Percentiles rank a stretch among this genome's conserved stretches.
Evolutionary conservation across 2,888 invertebrate genomes (phyloP).

Genomic region (Phoenoteleia sp.): DNA sequence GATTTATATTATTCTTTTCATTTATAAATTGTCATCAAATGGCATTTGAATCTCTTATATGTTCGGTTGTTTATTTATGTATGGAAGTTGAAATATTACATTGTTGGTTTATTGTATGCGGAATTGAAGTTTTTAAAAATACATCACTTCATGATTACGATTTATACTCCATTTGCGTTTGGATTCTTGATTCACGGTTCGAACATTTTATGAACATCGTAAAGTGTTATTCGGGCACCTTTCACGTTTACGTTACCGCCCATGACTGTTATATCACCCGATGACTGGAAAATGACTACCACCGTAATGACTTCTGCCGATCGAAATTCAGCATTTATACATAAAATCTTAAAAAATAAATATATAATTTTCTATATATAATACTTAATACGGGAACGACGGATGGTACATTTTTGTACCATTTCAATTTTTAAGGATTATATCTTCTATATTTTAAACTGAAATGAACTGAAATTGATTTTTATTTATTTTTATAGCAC

Average conservation of each 20-base stretch:
- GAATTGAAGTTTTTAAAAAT: slow-evolving; percentile 39
- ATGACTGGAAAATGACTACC: slow-evolving; percentile 48
- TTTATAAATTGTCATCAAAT: slow-evolving; percentile 43
- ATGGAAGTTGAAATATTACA: slow-evolving; percentile 43
- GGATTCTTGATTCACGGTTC: slow-evolving; percentile 62
- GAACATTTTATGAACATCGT: slow-evolving; percentile 59
- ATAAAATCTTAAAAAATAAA: no score
- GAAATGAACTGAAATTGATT: no score
- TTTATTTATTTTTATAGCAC: no score
- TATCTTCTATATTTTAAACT: no score
- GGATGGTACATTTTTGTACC: no score
- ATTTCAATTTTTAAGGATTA: no score
- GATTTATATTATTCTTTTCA: slow-evolving; percentile 24
- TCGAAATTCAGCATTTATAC: slow-evolving; percentile 33
- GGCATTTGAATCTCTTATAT: slow-evolving; percentile 5
- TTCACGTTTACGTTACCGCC: slow-evolving; percentile 56
- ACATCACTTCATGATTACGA: slow-evolving; percentile 48
- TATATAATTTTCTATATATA: no score
- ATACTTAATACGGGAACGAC: no score
- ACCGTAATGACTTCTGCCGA: slow-evolving; percentile 18
- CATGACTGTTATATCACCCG: slow-evolving; percentile 57
- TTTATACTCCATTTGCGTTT: slow-evolving; percentile 61
- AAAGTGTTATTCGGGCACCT: slow-evolving; percentile 66
- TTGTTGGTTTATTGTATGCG: slow-evolving; percentile 38
- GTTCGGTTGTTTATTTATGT: slow-evolving; percentile 19